These are phyloP conservation scores for Chaetophractus vellerosus DNA, from an alignment of 2,797 vertebrate species.

Conservation along the genomic window DNA sequence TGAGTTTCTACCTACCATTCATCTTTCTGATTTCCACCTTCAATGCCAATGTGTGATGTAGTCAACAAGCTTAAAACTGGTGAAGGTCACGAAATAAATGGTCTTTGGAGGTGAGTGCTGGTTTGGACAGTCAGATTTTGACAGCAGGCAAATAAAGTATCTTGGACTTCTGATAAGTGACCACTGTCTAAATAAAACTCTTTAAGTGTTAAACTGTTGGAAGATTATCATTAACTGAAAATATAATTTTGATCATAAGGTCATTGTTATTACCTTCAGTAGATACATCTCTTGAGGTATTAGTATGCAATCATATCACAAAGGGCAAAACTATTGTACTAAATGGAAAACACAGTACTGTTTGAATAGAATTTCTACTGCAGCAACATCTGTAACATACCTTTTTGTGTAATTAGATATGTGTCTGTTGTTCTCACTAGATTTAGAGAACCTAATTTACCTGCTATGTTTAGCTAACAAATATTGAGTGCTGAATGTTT, in stretches of 20 bases:
- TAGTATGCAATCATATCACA: background rate
- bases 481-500: background rate
- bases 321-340: background rate
- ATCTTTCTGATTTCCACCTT: constrained; percentile 60
- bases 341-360: background rate
- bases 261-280: background rate
- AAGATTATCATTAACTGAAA: constrained; percentile 21
- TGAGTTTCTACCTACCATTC: constrained; percentile 39
- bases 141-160: constrained; percentile 55
- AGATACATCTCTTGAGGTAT: background rate
- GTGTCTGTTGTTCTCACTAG: background rate
- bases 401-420: background rate
- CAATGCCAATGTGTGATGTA: constrained; percentile 42
- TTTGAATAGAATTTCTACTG: background rate
- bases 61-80: constrained; percentile 59
- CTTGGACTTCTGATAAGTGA: constrained; percentile 40
- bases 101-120: constrained; percentile 24
- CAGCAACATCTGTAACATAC: background rate
- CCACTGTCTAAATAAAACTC: constrained; percentile 29
- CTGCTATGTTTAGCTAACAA: background rate
- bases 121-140: constrained; percentile 39
- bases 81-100: constrained; percentile 74
- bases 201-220: background rate
- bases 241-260: constrained; percentile 2
- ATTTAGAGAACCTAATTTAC: background rate